A percentile compares a stretch with the other conserved stretches of the same genome.
phyloP scores from a whole-genome alignment of 1,140 invertebrate species.

The Oppia nitens region DNA sequence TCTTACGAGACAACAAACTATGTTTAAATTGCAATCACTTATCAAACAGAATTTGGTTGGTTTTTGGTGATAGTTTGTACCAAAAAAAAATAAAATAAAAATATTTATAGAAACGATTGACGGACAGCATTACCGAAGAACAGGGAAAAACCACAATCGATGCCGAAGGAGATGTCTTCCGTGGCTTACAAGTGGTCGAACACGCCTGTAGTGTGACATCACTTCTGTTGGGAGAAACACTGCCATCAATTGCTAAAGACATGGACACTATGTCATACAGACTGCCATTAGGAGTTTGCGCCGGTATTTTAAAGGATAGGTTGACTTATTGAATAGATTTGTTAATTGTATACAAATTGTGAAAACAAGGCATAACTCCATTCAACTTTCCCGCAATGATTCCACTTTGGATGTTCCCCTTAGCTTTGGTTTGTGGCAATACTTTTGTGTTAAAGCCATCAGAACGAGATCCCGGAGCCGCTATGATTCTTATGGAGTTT shows the following conservation, averaged over 20 bases:
- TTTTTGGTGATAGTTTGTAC: background rate
- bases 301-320: conserved; percentile 73
- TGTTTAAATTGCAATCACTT: conserved; percentile 75
- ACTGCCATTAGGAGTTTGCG: conserved; percentile 69
- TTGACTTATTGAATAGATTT: no score
- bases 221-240: conserved; percentile 77
- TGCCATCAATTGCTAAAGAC: conserved; percentile 76
- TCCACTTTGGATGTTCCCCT: conserved; percentile 95
- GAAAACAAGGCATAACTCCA: conserved; percentile 30
- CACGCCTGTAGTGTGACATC: conserved; percentile 82
- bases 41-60: conserved; percentile 55
- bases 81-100: background rate
- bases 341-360: no score
- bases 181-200: conserved; percentile 95
- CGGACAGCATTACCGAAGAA: conserved; percentile 79
- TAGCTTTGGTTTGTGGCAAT: conserved; percentile 76
- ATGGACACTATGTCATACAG: conserved; percentile 82
- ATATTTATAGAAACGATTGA: conserved; percentile 56
- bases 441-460: conserved; percentile 66
- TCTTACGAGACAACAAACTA: conserved; percentile 79
- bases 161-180: conserved; percentile 92
- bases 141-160: conserved; percentile 95
- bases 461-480: conserved; percentile 89
- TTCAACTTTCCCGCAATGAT: conserved; percentile 99
- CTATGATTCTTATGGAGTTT: conserved; percentile 81